Percentiles rank a stretch among this genome's conserved stretches.
These are phyloP conservation scores for Artemia sinica DNA, from an alignment of 2,888 invertebrate genomes.

Conservation along the genomic window DNA sequence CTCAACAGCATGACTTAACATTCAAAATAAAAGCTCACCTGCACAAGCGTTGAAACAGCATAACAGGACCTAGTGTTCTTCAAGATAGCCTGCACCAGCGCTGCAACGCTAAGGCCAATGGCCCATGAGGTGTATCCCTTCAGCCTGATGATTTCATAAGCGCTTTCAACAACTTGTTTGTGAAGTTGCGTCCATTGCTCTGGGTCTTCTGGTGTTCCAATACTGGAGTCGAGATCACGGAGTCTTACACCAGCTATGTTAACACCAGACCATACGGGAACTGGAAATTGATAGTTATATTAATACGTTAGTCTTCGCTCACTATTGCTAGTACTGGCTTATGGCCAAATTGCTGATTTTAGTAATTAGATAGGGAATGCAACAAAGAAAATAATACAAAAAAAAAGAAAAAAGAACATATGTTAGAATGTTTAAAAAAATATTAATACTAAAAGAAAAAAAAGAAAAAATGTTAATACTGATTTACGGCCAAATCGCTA, in stretches of 20 bases:
- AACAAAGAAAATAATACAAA: background rate
- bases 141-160: constrained; percentile 66
- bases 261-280: constrained; percentile 83
- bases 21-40: constrained; percentile 38
- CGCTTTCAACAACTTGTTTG: constrained; percentile 59
- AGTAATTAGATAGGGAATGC: too few relatives aligned
- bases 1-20: background rate
- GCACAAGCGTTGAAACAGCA: constrained; percentile 56
- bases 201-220: constrained; percentile 52
- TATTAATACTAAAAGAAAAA: background rate
- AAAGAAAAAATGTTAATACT: background rate
- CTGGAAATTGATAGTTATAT: constrained; percentile 32
- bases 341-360: too few relatives aligned
- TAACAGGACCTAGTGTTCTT: constrained; percentile 55
- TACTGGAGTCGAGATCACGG: constrained; percentile 52
- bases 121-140: constrained; percentile 87
- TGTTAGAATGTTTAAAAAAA: background rate
- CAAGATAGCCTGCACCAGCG: constrained; percentile 50
- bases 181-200: constrained; percentile 66
- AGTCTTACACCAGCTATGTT: constrained; percentile 75
- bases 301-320: too few relatives aligned
- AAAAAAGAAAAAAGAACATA: background rate
- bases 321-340: too few relatives aligned
- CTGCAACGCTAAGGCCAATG: constrained; percentile 58
- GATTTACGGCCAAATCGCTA: background rate